Base-by-base conservation (phyloP, 2,888 invertebrate species). In the Flabesymbios commensalis region DNA sequence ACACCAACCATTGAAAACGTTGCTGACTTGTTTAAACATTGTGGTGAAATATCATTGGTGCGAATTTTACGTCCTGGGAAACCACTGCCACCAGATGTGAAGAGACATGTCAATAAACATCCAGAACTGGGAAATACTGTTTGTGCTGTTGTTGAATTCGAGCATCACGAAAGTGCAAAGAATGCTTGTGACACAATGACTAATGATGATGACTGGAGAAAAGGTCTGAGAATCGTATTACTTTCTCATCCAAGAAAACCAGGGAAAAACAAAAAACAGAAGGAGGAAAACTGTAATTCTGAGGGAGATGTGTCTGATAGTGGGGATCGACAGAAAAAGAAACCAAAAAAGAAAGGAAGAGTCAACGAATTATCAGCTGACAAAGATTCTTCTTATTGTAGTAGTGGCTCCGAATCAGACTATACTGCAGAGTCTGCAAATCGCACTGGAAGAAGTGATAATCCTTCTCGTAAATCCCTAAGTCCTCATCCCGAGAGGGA, bases 141-240 rank as follows among this genome's bases (percentile, higher is more conserved):
- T 89, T 93, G 79, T 93, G 95, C 94, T 19, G 86, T 95, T 72
- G 90, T 95, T 41, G 95, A 96, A 84, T 96, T 93, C 80, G 90
- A 92, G 55, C 89, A 90, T 71, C 92, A 93, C 0, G 91, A 92
- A 70, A 88, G 90, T 17, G 95, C 95, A 0, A 87, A 92, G 72
- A 88, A 88, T 61, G 94, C 95, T 0, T 86, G 90, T 56, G 88
- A 90, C 36, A 70, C 68, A 17, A 71, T 80, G 73, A 73, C 69
- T 24, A 70, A 71, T 49, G 74, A 69, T 45, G 74, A 77, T 22
- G 81, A 82, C 63, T 82, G 82, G 81, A 72, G 80, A 29, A 74
- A 71, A 43, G 79, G 80, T 14, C 73, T 83, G 76, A 64, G 78
- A 39, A 82, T 83, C n/a, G 75, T 80, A 24, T 69, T 79, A 29